Conservation (phyloP, 2,113 vertebrate species). For the Syngnathus typhle region DNA sequence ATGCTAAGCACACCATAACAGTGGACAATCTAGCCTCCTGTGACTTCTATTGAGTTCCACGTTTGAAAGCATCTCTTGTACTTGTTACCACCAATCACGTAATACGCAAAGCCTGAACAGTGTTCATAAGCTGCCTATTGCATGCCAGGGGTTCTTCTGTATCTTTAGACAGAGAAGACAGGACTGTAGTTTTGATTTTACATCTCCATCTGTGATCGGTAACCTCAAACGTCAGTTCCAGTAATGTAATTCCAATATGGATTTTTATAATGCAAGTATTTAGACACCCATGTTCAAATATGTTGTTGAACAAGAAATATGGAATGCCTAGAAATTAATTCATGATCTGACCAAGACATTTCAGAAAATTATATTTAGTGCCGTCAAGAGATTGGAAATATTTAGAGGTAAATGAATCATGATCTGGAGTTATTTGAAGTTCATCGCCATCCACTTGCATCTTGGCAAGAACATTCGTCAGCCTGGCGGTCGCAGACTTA, state of each 20-base stretch:
- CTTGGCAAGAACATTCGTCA: no score
- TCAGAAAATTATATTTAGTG: no score
- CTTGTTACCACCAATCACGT: conserved; percentile 50
- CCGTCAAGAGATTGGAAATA: no score
- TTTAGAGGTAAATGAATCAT: no score
- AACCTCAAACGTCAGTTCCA: conserved; percentile 15
- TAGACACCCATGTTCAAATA: neutral
- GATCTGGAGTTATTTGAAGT: no score
- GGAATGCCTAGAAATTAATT: neutral
- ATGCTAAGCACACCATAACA: conserved; percentile 27
- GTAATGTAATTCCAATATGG: conserved; percentile 19
- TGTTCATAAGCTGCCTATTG: conserved; percentile 22
- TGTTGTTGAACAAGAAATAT: neutral
- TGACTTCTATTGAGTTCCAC: conserved; percentile 53
- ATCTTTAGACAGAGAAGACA: conserved; percentile 33
- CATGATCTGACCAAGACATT: neutral
- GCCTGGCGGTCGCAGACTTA: no score
- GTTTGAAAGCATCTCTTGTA: conserved; percentile 54
- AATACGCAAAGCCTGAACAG: conserved; percentile 22
- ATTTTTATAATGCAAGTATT: neutral
- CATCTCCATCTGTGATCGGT: conserved; percentile 15
- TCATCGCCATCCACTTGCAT: no score
- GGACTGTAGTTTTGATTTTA: conserved; percentile 20
- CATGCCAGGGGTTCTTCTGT: conserved; percentile 19
- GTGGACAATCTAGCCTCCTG: conserved; percentile 19